These are phyloP conservation scores for Daubentonia madagascariensis DNA, from an alignment of 2,113 vertebrate species.

Conservation along the genomic window DNA sequence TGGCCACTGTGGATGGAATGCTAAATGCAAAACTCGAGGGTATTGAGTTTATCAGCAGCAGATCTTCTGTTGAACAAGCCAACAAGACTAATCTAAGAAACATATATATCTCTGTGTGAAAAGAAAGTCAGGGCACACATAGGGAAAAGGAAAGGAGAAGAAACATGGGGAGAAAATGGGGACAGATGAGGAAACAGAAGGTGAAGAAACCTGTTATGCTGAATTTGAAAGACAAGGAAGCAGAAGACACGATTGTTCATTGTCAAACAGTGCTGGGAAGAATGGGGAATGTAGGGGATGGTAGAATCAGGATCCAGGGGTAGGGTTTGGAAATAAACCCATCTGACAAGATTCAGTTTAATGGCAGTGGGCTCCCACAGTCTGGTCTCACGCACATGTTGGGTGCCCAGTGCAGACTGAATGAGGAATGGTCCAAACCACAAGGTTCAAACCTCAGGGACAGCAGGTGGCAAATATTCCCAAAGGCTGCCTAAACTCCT, in stretches of 20 bases:
- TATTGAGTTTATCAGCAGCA: not conserved
- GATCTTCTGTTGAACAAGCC: not conserved
- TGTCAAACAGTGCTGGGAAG: not conserved
- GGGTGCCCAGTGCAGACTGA: accelerated
- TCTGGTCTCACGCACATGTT: no score
- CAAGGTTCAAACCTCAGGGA: not conserved
- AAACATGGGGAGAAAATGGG: not conserved
- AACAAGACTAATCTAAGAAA: not conserved
- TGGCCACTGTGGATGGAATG: no score
- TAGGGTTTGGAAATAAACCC: not conserved
- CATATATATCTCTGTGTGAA: not conserved
- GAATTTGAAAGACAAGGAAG: not conserved
- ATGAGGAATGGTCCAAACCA: no score
- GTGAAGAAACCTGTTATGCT: not conserved
- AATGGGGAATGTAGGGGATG: accelerated
- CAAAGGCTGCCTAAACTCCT: not conserved
- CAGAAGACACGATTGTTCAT: not conserved
- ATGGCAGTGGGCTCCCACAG: not conserved
- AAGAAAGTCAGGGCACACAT: not conserved
- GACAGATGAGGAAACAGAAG: not conserved
- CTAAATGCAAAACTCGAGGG: not conserved
- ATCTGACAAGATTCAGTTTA: not conserved
- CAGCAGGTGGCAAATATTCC: not conserved
- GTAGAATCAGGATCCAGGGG: not conserved
- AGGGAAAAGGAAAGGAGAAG: not conserved